Conservation (phyloP, 1,140 invertebrate genomes). For the Rhagoletis zephyria region DNA sequence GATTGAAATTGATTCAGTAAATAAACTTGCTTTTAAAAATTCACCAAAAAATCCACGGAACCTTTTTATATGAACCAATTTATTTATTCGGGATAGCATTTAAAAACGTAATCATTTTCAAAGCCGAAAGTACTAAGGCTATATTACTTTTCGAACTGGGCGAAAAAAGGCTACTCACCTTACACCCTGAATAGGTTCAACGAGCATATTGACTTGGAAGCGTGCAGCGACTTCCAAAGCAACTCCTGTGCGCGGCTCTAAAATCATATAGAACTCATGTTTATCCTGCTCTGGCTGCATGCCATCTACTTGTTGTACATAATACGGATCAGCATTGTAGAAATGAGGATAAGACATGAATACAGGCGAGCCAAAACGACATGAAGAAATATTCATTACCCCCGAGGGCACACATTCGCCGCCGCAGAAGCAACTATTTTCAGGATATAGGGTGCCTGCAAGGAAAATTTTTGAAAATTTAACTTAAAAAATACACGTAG, state of each 20-base stretch:
- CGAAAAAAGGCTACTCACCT: slow-evolving; percentile 75
- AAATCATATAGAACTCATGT: slow-evolving; percentile 82
- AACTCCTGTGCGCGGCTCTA: slow-evolving; percentile 84
- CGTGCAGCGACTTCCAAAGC: slow-evolving; percentile 82
- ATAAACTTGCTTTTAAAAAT: too few species aligned
- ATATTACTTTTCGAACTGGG: background rate
- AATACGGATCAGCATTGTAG: slow-evolving; percentile 82
- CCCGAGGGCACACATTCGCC: slow-evolving; percentile 82
- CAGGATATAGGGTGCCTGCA: slow-evolving; percentile 75
- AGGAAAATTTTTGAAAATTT: background rate
- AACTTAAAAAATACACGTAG: slow-evolving; percentile 59
- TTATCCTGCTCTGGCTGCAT: slow-evolving; percentile 80
- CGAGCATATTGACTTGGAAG: slow-evolving; percentile 84
- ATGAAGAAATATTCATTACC: slow-evolving; percentile 80
- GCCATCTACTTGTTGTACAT: slow-evolving; percentile 79
- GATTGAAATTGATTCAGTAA: too few species aligned
- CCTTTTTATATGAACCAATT: too few species aligned
- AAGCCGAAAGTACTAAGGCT: too few species aligned
- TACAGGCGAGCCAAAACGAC: slow-evolving; percentile 84
- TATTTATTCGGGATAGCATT: too few species aligned
- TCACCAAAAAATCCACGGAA: too few species aligned
- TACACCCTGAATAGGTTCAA: slow-evolving; percentile 78
- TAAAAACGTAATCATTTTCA: too few species aligned
- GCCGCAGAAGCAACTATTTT: slow-evolving; percentile 82
- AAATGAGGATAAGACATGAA: slow-evolving; percentile 91